phyloP scores from a whole-genome alignment of 2,797 vertebrate genomes.

The Kryptolebias ocellatus region DNA sequence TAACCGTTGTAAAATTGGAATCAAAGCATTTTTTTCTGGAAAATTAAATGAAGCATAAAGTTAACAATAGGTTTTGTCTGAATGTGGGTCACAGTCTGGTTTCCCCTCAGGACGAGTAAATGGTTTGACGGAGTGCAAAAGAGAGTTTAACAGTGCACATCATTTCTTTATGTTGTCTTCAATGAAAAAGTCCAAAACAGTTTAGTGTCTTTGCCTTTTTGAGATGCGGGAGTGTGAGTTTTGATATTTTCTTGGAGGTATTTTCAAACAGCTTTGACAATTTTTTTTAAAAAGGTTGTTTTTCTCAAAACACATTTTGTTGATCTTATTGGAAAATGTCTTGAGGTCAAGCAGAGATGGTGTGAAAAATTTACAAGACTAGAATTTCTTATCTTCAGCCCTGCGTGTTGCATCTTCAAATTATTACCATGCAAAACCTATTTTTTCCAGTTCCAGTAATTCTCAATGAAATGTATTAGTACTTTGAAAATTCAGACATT shows the following conservation, averaged over 20 bases:
- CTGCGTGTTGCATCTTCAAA: too few species aligned
- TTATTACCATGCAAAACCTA: too few species aligned
- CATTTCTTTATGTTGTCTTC: neutral
- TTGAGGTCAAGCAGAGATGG: constrained; percentile 39
- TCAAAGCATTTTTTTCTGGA: constrained; percentile 1
- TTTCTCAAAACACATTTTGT: neutral
- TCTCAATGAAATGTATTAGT: too few species aligned
- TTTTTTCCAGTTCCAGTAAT: too few species aligned
- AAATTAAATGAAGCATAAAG: constrained; percentile 11
- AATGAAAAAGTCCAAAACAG: neutral
- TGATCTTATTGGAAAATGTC: neutral
- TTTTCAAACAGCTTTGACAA: neutral
- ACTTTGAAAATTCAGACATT: too few species aligned
- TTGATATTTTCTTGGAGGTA: too few species aligned
- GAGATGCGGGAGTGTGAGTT: too few species aligned
- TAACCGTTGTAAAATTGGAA: neutral
- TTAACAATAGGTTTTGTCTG: constrained; percentile 12
- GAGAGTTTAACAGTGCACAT: neutral
- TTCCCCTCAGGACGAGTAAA: constrained; percentile 18
- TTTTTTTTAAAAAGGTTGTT: neutral
- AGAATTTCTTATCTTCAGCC: too few species aligned
- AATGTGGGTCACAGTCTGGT: constrained; percentile 37
- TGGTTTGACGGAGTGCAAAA: constrained; percentile 1
- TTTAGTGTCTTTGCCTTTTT: neutral
- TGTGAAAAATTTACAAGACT: neutral